Base-by-base conservation (phyloP, 2,888 invertebrate genomes). In the Drosophila phalerata region DNA sequence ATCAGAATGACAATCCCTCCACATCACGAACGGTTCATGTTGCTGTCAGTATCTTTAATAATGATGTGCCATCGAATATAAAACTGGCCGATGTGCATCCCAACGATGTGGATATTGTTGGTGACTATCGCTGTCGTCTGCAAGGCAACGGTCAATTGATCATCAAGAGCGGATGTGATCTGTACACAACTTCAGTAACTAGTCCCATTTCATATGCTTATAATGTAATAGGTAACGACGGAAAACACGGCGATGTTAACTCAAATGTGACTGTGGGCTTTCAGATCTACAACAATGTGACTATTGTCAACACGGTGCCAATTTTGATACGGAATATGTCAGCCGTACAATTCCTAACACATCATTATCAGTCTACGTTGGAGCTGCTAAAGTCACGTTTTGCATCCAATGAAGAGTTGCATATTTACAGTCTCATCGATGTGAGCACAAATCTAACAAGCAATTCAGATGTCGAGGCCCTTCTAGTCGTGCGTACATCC, bases 1-100 rank as follows among this genome's bases (percentile, higher is more conserved):
- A 98, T 92, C 96, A 97, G 91, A 98, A 98, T 91, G 98, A 98
- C 87, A 97, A 96, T 90, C 97, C 98, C 15, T 98, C 97, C 0
- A 95, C 95, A 2, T 94, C 97, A 19, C 94, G 98, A 85, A 96
- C 96, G 10, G 96, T 97, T 0, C 96, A 97, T 85, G 94, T 97
- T 19, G 93, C 96, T 53, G 95, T 97, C 2, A 95, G 96, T 88
- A 94, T 96, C 0, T 96, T 96, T 86, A 96, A 97, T 86, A 95
- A 95, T 60, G 94, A 94, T 70, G 95, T 96, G 84, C 96, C 97
- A 0, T 91, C 94, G 22, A 96, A 96, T n/a, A 66, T 64, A 0
- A 96, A 96, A 92, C 96, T 99, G 73, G 98, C 98, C 8, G 95
- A 98, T 92, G 96, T 98, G 0, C 97, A 96, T 92, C 99, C 99